Conservation (phyloP, 35 echinoderm and acorn worm species). For the Anneissia japonica region DNA sequence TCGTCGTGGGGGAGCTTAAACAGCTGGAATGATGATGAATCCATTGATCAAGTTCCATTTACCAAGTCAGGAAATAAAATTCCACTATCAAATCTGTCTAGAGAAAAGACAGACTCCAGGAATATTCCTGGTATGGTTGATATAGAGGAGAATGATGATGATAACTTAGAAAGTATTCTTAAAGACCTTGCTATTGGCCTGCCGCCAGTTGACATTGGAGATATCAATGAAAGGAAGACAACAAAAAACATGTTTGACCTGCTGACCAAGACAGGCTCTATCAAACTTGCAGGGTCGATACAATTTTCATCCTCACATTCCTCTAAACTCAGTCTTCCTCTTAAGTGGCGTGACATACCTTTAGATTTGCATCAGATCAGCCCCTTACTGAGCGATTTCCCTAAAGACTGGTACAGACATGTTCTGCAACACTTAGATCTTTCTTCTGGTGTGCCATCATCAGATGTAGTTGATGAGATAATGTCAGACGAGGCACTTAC, state of each 20-base stretch:
- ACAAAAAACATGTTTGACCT: background rate
- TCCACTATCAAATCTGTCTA: background rate
- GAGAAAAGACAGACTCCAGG: background rate
- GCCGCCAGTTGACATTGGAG: constrained; percentile 46
- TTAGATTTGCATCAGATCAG: constrained; percentile 53
- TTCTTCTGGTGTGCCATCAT: constrained; percentile 13
- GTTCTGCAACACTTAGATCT: constrained; percentile 59
- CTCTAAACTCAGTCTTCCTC: constrained; percentile 86
- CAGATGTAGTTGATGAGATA: constrained; percentile 57
- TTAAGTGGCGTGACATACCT: constrained; percentile 96
- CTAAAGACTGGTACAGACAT: constrained; percentile 81
- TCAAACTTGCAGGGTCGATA: constrained; percentile 66
- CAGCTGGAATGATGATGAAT: constrained; percentile 79
- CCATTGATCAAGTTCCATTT: constrained; percentile 27
- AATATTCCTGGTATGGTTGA: constrained; percentile 33
- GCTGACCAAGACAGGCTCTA: constrained; percentile 11
- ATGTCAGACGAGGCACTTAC: constrained; percentile 58
- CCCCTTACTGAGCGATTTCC: constrained; percentile 51
- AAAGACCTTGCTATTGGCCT: constrained; percentile 82
- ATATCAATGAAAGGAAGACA: background rate
- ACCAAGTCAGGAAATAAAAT: constrained; percentile 26
- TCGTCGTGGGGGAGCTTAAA: constrained; percentile 66
- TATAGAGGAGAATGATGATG: constrained; percentile 40
- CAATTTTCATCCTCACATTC: constrained; percentile 86
- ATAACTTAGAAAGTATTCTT: constrained; percentile 29